Evolutionary conservation across 1,140 invertebrate genomes (phyloP), one percentile per base, ranked within the genome.

Genomic region (Polypedilum vanderplanki): DNA sequence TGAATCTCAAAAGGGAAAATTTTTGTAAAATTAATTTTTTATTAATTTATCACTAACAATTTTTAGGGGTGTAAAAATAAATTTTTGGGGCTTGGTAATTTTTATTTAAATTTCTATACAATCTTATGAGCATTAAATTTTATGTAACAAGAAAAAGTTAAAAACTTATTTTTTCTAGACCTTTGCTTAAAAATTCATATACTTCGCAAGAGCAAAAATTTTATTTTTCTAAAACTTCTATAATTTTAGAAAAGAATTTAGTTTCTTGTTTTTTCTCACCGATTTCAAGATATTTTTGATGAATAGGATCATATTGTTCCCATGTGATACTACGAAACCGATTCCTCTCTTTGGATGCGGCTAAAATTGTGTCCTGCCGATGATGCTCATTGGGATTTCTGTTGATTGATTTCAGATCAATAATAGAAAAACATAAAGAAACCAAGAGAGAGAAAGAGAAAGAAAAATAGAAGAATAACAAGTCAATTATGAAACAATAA

Each of bases 221-320:
- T 18, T 18, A 20, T 70, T 10, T 70, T n/a, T 70, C 5, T 70
- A 10, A 18, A 18, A 70, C 20, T 70, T 70, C 18, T 18, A 5
- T 70, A 3, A 57, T 3, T 57, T 57, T 12, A 17, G 1, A 1
- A 57, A 57, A 57, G 5, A 33, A 5, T 33, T 3, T 3, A 33
- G 5, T 33, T 33, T 33, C 24, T 33, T 84, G n/a, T n/a, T n/a
- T 24, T 5, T 67, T 84, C 88, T 90, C 84, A 95, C 94, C 92
- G 77, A 97, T 94, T 87, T 95, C 93, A 77, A 97, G 86, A 84
- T 96, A 97, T 80, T 95, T 94, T 79, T 96, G 93, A 84, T 95
- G 93, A 17, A 93, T 85, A 1, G 90, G 90, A 80, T 96, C 93
- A 82, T 96, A 97, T 79, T 93, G 90, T 77, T 96, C 94, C 95